Evolutionary conservation across 2,888 invertebrate genomes (phyloP).

Genomic region (Chironomus tentans): DNA sequence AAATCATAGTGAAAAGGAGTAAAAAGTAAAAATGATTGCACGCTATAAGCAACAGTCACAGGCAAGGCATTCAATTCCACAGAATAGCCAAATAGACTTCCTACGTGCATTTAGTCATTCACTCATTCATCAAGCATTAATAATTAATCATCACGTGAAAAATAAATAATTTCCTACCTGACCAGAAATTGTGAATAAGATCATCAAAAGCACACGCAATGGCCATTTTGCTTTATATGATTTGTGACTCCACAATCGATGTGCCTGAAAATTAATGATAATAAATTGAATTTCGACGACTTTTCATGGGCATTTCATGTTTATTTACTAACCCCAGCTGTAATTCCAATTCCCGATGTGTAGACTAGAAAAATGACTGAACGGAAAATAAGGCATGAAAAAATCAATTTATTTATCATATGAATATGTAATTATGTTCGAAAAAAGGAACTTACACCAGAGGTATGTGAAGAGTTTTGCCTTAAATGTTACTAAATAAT

Average conservation of each 20-base stretch:
- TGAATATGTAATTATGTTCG: not conserved
- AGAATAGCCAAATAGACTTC: too few species aligned
- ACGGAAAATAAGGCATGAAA: too few species aligned
- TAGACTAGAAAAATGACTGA: conserved; percentile 51
- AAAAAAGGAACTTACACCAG: conserved; percentile 55
- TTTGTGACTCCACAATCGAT: conserved; percentile 71
- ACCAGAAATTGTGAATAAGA: conserved; percentile 69
- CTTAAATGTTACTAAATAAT: conserved; percentile 47
- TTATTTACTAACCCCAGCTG: conserved; percentile 46
- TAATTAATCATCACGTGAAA: not conserved
- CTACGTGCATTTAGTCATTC: too few species aligned
- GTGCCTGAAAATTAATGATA: conserved; percentile 42
- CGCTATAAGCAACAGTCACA: not conserved
- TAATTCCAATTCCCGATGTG: conserved; percentile 72
- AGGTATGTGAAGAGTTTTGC: conserved; percentile 55
- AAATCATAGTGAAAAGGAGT: not conserved
- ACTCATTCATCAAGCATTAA: not conserved
- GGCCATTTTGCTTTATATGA: conserved; percentile 67
- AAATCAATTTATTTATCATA: not conserved
- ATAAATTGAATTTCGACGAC: not conserved
- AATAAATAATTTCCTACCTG: conserved; percentile 50
- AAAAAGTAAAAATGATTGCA: not conserved
- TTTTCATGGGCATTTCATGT: not conserved
- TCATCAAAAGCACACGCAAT: conserved; percentile 54
- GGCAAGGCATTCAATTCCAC: not conserved